Conservation (phyloP, 2,797 vertebrate species). For the Decapterus maruadsi region DNA sequence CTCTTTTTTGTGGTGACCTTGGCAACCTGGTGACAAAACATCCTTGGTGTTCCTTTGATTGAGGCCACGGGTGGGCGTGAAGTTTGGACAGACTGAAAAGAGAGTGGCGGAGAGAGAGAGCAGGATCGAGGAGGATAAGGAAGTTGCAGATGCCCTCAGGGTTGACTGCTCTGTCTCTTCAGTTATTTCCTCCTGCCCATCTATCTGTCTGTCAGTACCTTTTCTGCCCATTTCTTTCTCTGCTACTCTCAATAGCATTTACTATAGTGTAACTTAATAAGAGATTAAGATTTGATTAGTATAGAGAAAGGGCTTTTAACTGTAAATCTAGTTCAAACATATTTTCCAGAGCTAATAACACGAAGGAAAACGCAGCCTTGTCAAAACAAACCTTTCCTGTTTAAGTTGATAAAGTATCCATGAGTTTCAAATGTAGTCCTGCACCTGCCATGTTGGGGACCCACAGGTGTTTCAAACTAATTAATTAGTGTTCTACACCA, state of each 20-base stretch:
- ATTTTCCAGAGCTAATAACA: not conserved
- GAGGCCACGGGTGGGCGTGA: slow-evolving; percentile 53
- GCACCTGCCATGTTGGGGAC: too few relatives aligned
- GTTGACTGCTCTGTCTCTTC: slow-evolving; percentile 18
- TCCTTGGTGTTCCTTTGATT: slow-evolving; percentile 65
- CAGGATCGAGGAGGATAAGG: slow-evolving; percentile 38
- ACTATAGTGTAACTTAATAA: not conserved
- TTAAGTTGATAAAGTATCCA: not conserved
- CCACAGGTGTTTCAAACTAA: too few relatives aligned
- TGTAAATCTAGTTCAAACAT: not conserved
- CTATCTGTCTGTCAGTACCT: not conserved
- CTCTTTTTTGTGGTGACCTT: slow-evolving; percentile 67
- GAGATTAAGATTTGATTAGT: not conserved
- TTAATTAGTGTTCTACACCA: too few relatives aligned
- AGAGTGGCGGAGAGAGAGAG: slow-evolving; percentile 28
- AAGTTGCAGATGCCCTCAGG: slow-evolving; percentile 37
- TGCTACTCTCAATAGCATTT: not conserved
- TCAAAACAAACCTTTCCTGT: not conserved
- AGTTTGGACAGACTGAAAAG: slow-evolving; percentile 47
- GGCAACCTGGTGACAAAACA: slow-evolving; percentile 67
- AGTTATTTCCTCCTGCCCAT: slow-evolving; percentile 17
- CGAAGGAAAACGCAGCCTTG: not conserved
- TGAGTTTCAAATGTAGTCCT: too few relatives aligned
- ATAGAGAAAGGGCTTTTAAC: not conserved
- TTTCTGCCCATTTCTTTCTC: not conserved